These are phyloP conservation scores for Micromys minutus DNA, from an alignment of 2,113 vertebrate genomes.

Conservation along the genomic window DNA sequence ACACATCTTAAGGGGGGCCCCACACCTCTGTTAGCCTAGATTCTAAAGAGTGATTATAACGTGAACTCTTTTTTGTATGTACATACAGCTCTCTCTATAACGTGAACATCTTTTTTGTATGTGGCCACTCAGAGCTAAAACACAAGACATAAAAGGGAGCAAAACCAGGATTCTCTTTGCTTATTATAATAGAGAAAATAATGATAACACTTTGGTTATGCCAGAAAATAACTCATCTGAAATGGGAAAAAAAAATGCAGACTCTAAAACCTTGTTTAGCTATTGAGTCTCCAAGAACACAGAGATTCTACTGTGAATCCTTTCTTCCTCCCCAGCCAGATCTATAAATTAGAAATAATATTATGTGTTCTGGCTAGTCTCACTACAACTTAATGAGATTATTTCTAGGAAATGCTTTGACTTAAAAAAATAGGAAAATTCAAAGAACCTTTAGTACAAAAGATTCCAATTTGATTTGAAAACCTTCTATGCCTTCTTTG, in stretches of 20 bases:
- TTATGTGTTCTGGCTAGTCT: slow-evolving; percentile 68
- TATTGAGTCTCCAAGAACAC: slow-evolving; percentile 6
- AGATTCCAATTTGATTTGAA: slow-evolving; percentile 64
- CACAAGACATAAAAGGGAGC: background rate
- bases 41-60: background rate
- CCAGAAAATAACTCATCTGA: slow-evolving; percentile 36
- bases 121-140: slow-evolving; percentile 29
- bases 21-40: background rate
- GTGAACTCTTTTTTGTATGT: background rate
- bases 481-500: slow-evolving; percentile 23
- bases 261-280: slow-evolving; percentile 21
- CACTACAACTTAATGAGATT: slow-evolving; percentile 68
- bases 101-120: background rate
- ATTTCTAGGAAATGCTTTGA: slow-evolving; percentile 65
- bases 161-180: slow-evolving; percentile 15
- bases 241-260: slow-evolving; percentile 24
- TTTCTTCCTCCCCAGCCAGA: slow-evolving; percentile 24
- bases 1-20: background rate
- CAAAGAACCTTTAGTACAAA: slow-evolving; percentile 71
- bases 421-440: slow-evolving; percentile 67
- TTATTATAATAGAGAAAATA: slow-evolving; percentile 50
- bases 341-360: slow-evolving; percentile 74
- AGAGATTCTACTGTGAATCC: slow-evolving; percentile 31
- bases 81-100: slow-evolving; percentile 17
- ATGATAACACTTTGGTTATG: slow-evolving; percentile 34